Base-by-base conservation (phyloP, 2,113 vertebrate genomes). In the Cricetomys ansorgei region DNA sequence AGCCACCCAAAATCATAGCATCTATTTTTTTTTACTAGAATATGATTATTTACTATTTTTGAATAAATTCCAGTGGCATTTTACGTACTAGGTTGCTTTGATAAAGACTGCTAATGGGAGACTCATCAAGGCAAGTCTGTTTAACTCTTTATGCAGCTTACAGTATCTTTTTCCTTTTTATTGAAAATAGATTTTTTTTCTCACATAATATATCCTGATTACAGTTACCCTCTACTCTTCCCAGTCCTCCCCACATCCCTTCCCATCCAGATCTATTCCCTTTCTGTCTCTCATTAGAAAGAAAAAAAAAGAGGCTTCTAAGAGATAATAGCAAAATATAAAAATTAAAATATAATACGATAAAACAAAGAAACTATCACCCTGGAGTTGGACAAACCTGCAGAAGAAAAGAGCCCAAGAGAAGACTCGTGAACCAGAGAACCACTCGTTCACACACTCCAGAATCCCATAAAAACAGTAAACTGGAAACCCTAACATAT, bases 41-140 rank as follows among this genome's bases (percentile, higher is more conserved):
- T 12, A 48, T 27, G 43, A 92, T 37, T 50, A 19, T 50, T 96
- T 89, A 65, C 77, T 91, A 53, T 77, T 94, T 93, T 83, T 84
- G 29, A 87, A 69, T n/a, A 12, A 88, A 70, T 85, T 94, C 88
- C 81, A 91, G 57, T 83, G 93, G 84, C 45, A 73, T 80, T 55
- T 57, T 29, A 67, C 62, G 43, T 69, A 73, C 72, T 53, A 43
- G 50, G 43, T 25, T 69, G 84, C 43, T 62, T 77, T 73, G 73
- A 88, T 89, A 75, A 90, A 90, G 27, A 72, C 48, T 67, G 17
- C 37, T 65, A 34, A 37, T 73, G n/a, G 43, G 25, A 31, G 55
- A 69, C 43, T 90, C 88, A 55, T 43, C 5, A n/a, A 48, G 55
- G 79, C 8, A 84, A 64, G 29, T 62, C 45, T 48, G 43, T 77